phyloP scores from a whole-genome alignment of 2,797 vertebrate genomes.

The Aselliscus stoliczkanus region DNA sequence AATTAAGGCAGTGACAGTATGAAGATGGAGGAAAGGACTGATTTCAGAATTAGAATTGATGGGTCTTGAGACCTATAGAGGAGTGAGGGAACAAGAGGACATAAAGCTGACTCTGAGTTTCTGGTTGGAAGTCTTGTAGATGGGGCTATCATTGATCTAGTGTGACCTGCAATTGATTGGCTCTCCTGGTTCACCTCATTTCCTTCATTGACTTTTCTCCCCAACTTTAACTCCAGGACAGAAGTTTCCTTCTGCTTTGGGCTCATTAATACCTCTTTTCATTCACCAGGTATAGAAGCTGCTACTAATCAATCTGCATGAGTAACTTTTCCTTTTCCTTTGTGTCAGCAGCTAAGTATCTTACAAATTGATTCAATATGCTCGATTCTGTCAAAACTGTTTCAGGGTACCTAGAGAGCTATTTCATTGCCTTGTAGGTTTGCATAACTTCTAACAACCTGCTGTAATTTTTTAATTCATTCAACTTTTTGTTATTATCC shows the following conservation, averaged over 20 bases:
- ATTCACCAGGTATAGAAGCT: conserved; percentile 51
- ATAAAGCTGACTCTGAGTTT: conserved; percentile 33
- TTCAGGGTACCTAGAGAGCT: conserved; percentile 9
- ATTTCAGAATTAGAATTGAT: conserved; percentile 39
- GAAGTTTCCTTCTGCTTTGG: conserved; percentile 35
- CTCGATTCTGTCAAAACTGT: conserved; percentile 26
- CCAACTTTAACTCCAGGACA: conserved; percentile 35
- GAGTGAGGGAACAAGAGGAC: neutral
- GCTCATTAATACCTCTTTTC: conserved; percentile 61
- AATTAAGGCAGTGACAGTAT: neutral
- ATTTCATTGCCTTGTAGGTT: neutral
- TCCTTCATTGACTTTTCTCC: conserved; percentile 57
- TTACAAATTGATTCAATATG: conserved; percentile 52
- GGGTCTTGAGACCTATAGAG: neutral
- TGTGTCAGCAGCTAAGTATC: conserved; percentile 51
- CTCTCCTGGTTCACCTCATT: conserved; percentile 39
- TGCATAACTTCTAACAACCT: neutral
- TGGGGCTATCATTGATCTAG: conserved; percentile 36
- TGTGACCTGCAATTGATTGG: conserved; percentile 53
- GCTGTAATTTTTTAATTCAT: conserved; percentile 24
- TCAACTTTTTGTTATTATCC: conserved; percentile 9
- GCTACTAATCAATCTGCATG: conserved; percentile 43
- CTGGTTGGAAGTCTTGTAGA: conserved; percentile 28
- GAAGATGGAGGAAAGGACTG: neutral
- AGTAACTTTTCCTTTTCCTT: conserved; percentile 51